Base-by-base conservation (phyloP, 2,797 vertebrate species). In the Labeo calbasu region DNA sequence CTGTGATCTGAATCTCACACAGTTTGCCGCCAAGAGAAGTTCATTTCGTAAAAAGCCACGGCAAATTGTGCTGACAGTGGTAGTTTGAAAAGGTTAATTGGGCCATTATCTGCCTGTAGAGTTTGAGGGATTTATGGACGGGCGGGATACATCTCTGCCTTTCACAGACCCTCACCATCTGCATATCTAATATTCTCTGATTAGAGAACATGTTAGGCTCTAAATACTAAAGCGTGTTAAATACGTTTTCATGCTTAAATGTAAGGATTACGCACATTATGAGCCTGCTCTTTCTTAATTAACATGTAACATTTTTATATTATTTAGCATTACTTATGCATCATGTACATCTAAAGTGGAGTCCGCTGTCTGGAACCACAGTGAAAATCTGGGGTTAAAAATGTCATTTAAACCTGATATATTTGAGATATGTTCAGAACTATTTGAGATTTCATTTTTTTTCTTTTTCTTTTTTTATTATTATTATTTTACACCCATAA, bases 41-140 rank as follows among this genome's bases (percentile, higher is more conserved):
- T 90, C 87, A 89, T 89, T 91, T 90, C 69, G 88, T 87, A 88
- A 87, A 88, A 88, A 86, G 85, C 66, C 77, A 84, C 77, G 73
- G 86, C 88, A 89, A 86, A 84, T 87, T 94, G 91, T 88, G 91
- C 92, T 94, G 93, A 94, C 91, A 89, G 92, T 92, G 85, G 86
- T 88, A 91, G 93, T 92, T 92, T 94, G 93, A 95, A 95, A 96
- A 95, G 94, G 95, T 95, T 95, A 96, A 96, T 95, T 96, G 94
- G 94, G 88, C 92, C 92, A 94, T 96, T 95, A 95, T 93, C 89
- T 90, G 66, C 88, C 93, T 93, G 93, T 93, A 93, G 92, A 93
- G 93, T 95, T 95, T 93, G 93, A 94, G 92, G 92, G 93, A 94
- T 94, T 95, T 95, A 94, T 94, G 90, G 92, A 93, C 91, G 91